Base-by-base conservation (phyloP, 37 sponge, comb jelly and placozoan genomes). In the Halisarca cf. caerulea region DNA sequence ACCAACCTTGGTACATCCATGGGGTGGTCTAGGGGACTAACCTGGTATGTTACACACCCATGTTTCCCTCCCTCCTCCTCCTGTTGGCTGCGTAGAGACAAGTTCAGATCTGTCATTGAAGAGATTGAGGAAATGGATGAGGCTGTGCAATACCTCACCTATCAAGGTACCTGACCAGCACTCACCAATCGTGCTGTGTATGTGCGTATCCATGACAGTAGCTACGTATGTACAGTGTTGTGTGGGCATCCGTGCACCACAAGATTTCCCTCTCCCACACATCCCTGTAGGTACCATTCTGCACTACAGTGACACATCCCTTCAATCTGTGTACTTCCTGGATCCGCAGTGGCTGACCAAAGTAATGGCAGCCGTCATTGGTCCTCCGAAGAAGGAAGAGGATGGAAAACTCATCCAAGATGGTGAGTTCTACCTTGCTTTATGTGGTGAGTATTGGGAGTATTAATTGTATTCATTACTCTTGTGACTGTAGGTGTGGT, bases 271-370 rank as follows among this genome's bases (percentile, higher is more conserved):
- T 15, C 35, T 58, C 80, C 21, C 38, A 20, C 54, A 1, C n/a
- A 14, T 25, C 9, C 59, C 3, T 66, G 61, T 59, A 91, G 92
- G 97, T 0, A 94, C 90, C 25, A 82, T 96, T 2, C 86, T 96
- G 0, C 97, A 96, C 72, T 96, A 89, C 87, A 81, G 89, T 28
- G 95, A 94, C 59, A 83, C 88, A 0, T 81, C 84, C 21, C 66
- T 96, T 51, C 89, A 78, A 81, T 80, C 89, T 39, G 59, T 86
- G 33, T 94, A 96, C 85, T 96, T 96, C 61, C 88, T 96, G 59
- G 95, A 96, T 69, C 97, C 97, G 2, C 90, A 96, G 72, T 96
- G 97, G 97, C 85, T 96, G 60, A 82, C 91, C 47, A 89, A 94
- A 57, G 83, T 91, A 54, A 91, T 96, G 92, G 92, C 97, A 2